A percentile compares a stretch with the other conserved stretches of the same genome.
phyloP scores from a whole-genome alignment of 64 coral and sea anemone genomes.

The Actinia tenebrosa region DNA sequence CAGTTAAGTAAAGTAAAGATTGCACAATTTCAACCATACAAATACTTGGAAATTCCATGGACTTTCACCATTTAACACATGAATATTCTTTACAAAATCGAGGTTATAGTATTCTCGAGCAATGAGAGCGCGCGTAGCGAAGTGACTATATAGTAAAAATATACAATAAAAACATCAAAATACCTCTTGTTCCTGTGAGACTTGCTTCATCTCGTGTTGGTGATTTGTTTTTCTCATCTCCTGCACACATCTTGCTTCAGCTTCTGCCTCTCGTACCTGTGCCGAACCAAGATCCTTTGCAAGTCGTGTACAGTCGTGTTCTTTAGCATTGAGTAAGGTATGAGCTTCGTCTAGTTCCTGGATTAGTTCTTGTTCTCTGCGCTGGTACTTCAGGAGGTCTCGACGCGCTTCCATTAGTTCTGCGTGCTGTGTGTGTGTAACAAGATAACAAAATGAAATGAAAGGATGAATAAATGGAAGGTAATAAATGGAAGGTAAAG shows the following conservation, averaged over 20 bases:
- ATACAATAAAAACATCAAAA: background rate
- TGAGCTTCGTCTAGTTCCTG: conserved; percentile 92
- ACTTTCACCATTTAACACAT: too few relatives aligned
- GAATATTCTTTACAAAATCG: too few relatives aligned
- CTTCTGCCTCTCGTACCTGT: conserved; percentile 93
- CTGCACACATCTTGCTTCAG: conserved; percentile 85
- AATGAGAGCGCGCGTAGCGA: too few relatives aligned
- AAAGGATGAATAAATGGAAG: background rate
- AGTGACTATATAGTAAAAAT: too few relatives aligned
- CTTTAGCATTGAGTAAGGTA: conserved; percentile 70
- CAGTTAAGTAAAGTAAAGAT: too few relatives aligned
- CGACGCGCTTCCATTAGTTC: conserved; percentile 91
- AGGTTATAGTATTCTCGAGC: too few relatives aligned
- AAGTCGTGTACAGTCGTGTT: conserved; percentile 83
- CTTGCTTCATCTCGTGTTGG: conserved; percentile 72
- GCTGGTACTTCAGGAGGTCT: conserved; percentile 71
- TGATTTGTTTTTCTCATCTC: conserved; percentile 79
- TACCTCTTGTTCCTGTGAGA: conserved; percentile 61
- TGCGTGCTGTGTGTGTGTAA: conserved; percentile 50
- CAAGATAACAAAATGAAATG: background rate
- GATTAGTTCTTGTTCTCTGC: conserved; percentile 84
- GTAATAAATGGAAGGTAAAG: background rate
- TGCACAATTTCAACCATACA: too few relatives aligned
- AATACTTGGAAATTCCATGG: too few relatives aligned
- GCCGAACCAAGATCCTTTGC: conserved; percentile 97